Base-by-base conservation (phyloP, 1,140 invertebrate genomes). In the Apis cerana region DNA sequence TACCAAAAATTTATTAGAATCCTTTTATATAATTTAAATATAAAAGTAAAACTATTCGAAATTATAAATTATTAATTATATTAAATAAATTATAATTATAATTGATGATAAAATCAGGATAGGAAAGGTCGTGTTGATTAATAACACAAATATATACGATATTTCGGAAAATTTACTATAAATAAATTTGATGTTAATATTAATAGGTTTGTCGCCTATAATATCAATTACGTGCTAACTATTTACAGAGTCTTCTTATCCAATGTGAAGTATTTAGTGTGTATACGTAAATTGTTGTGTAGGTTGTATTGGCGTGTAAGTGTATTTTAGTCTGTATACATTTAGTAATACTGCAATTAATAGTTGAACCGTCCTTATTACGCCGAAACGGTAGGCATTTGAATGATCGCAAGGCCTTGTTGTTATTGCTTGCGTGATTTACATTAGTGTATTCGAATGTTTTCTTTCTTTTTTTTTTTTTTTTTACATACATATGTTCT, bases 311-410 rank as follows among this genome's bases (percentile, higher is more conserved):
- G 21, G 54, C 21, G 81, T 88, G 80, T 90, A 48, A 75, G 77
- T 90, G 83, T 90, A 85, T 83, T 82, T 89, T 91, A 93, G 71
- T 88, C 67, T 88, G 93, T 91, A 86, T 94, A 94, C 90, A 92
- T 93, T 93, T 92, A 93, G 88, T 94, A 94, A 94, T 94, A 94
- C 93, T 94, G 93, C 89, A 87, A 92, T 92, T 92, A 93, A 92
- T 93, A 94, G 90, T 93, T 92, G 88, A 92, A 91, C 89, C 90
- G 88, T 90, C 89, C 81, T 79, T 83, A 72, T 86, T 89, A 82
- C 78, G 75, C 86, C 89, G 78, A 89, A 89, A 88, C 88, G 85
- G 80, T 90, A 90, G 89, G 89, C 89, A 88, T 84, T 68, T 81
- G 67, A 81, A 86, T 81, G 71, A 81, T 76, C 81, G 89, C 89